These are phyloP conservation scores for Tiaroga cobitis DNA, from an alignment of 2,797 vertebrate species.

Conservation along the genomic window DNA sequence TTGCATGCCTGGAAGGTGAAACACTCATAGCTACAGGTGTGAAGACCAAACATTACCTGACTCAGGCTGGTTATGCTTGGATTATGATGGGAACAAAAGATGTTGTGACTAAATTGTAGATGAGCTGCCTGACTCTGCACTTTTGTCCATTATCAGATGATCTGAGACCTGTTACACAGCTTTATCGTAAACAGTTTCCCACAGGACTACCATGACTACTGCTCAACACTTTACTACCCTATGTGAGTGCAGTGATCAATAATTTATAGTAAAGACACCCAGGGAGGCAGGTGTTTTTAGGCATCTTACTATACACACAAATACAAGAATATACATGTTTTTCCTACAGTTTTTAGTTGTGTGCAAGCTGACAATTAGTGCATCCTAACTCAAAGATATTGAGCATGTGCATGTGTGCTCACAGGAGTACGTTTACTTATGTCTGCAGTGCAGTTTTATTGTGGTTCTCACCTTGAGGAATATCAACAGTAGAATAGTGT, in stretches of 20 bases:
- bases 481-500: constrained; percentile 31
- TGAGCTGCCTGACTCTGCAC: constrained; percentile 34
- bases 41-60: constrained; percentile 27
- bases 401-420: constrained; percentile 7
- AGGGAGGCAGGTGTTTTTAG: constrained; percentile 40
- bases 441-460: constrained; percentile 48
- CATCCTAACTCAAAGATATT: not conserved
- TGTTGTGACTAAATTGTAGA: constrained; percentile 27
- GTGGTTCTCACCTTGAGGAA: constrained; percentile 21
- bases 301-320: constrained; percentile 33
- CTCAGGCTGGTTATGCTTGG: not conserved
- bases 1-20: constrained; percentile 15
- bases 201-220: constrained; percentile 29
- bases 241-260: constrained; percentile 58
- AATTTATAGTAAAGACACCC: constrained; percentile 64
- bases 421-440: not conserved
- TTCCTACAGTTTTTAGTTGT: not conserved
- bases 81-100: constrained; percentile 39
- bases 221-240: constrained; percentile 5
- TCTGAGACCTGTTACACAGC: constrained; percentile 30
- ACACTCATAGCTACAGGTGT: constrained; percentile 25
- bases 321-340: constrained; percentile 19
- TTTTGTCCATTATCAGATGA: constrained; percentile 13
- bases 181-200: constrained; percentile 21
- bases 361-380: constrained; percentile 1